Conservation (phyloP, 2,888 invertebrate genomes). For the Julus scanicus region DNA sequence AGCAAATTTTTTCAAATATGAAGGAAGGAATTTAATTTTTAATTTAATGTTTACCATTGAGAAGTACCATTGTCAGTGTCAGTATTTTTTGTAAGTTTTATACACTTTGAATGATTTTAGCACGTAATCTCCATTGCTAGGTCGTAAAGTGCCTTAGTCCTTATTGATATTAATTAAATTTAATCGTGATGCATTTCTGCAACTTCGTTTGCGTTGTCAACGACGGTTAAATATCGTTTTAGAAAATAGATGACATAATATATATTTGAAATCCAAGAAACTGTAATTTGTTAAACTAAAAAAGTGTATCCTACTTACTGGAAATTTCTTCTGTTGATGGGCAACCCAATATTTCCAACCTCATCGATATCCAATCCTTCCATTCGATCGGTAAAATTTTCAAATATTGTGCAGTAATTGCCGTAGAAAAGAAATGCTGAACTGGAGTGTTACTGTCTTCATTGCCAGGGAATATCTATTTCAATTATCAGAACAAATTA, state of each 20-base stretch:
- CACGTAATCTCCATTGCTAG: too few species aligned
- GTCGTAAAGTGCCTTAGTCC: too few species aligned
- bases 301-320: neutral
- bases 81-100: too few species aligned
- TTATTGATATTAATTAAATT: too few species aligned
- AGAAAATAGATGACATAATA: neutral
- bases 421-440: constrained; percentile 45
- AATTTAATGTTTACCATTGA: too few species aligned
- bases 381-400: constrained; percentile 62
- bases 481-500: neutral
- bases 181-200: neutral
- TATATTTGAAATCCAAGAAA: neutral
- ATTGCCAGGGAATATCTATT: constrained; percentile 56
- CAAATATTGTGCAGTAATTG: constrained; percentile 61
- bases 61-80: too few species aligned
- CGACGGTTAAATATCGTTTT: too few species aligned
- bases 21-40: too few species aligned
- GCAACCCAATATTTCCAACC: constrained; percentile 64
- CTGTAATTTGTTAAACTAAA: neutral
- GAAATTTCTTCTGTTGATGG: neutral
- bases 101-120: too few species aligned
- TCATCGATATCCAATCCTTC: constrained; percentile 62
- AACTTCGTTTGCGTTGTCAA: neutral
- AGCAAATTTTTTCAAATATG: too few species aligned
- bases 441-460: constrained; percentile 55